Conservation (phyloP, 2,113 vertebrate genomes). For the Lepus europaeus region DNA sequence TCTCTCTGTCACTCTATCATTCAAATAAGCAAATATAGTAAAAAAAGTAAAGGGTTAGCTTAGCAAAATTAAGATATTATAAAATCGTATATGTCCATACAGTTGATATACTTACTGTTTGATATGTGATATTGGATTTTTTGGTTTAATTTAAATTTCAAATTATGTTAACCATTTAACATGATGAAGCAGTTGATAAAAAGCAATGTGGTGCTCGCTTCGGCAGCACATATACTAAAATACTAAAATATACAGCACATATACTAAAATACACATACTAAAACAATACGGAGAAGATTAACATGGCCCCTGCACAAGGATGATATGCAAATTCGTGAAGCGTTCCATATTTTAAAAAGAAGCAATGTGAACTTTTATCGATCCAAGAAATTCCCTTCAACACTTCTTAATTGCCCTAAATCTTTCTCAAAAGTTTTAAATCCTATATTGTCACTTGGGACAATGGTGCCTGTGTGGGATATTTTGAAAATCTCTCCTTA, state of each 20-base stretch:
- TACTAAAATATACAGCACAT: too few relatives aligned
- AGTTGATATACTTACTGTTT: not conserved
- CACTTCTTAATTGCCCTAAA: not conserved
- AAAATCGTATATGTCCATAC: not conserved
- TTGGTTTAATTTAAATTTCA: not conserved
- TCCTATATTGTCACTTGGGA: not conserved
- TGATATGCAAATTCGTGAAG: too few relatives aligned
- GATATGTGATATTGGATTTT: conserved; percentile 21
- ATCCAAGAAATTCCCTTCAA: not conserved
- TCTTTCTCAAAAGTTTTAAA: not conserved
- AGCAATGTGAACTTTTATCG: not conserved
- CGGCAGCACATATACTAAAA: too few relatives aligned
- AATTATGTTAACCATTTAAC: not conserved
- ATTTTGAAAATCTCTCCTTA: not conserved
- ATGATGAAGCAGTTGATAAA: not conserved
- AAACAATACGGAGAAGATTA: too few relatives aligned
- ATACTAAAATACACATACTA: too few relatives aligned
- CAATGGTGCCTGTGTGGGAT: not conserved
- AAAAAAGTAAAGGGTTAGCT: not conserved
- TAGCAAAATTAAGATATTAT: conserved; percentile 19
- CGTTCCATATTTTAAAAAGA: not conserved
- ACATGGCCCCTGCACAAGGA: too few relatives aligned
- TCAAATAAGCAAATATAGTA: too few relatives aligned
- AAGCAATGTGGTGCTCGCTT: too few relatives aligned
- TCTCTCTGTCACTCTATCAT: too few relatives aligned